These are phyloP conservation scores for Heliconius melpomene DNA, from an alignment of 1,140 invertebrate species.

Conservation along the genomic window DNA sequence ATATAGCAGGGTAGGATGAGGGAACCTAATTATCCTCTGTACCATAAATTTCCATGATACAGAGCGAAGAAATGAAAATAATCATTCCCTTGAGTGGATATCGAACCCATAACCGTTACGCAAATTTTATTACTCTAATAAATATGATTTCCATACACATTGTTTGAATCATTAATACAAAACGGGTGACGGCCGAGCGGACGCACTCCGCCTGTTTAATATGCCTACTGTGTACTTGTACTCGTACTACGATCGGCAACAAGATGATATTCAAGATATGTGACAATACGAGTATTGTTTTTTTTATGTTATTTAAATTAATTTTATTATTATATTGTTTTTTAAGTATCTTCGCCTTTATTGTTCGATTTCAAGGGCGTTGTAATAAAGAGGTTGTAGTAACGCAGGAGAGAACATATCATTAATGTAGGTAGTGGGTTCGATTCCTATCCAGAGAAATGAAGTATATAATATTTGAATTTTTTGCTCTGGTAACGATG, in stretches of 20 bases:
- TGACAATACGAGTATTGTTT: constrained; percentile 19
- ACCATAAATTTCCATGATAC: too few relatives aligned
- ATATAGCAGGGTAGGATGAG: too few relatives aligned
- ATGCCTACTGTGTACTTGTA: background rate
- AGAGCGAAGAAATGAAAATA: too few relatives aligned
- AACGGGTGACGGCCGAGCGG: background rate
- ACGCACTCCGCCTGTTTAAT: background rate
- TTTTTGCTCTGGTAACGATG: too few relatives aligned
- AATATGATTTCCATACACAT: background rate
- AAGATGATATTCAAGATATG: constrained; percentile 52
- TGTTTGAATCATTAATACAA: background rate
- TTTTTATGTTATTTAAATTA: constrained; percentile 7
- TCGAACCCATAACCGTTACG: too few relatives aligned
- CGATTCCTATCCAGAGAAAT: too few relatives aligned
- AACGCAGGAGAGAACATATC: too few relatives aligned
- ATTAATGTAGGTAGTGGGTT: too few relatives aligned
- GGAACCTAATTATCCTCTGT: too few relatives aligned
- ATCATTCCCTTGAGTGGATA: too few relatives aligned
- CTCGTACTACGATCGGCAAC: constrained; percentile 37
- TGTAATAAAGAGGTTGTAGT: background rate
- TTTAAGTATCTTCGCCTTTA: background rate
- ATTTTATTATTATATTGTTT: background rate
- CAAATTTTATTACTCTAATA: background rate
- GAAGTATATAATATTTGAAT: too few relatives aligned
- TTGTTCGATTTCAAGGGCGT: background rate